Percentiles rank a stretch among this genome's conserved stretches.
Conservation (phyloP, 2,888 invertebrate species). For the Drosophila cyrtoloma region DNA sequence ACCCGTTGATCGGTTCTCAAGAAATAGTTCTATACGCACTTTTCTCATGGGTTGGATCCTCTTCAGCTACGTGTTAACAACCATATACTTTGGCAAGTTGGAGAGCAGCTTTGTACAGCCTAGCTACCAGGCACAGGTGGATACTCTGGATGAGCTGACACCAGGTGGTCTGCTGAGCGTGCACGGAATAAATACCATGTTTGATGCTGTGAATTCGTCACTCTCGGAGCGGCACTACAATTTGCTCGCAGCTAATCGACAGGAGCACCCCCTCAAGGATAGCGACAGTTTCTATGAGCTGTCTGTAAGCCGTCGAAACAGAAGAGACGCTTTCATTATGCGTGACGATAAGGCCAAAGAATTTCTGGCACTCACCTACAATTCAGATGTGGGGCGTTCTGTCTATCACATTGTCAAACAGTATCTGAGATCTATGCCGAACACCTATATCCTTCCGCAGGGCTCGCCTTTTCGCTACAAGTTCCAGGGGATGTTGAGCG, state of each 20-base stretch:
- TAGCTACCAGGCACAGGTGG: constrained; percentile 75
- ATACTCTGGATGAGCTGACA: constrained; percentile 64
- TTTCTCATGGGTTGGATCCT: constrained; percentile 82
- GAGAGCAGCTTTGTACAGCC: constrained; percentile 83
- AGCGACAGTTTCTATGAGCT: constrained; percentile 40
- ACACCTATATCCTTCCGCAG: constrained; percentile 71
- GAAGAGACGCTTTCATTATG: constrained; percentile 64
- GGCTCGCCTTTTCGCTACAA: constrained; percentile 80
- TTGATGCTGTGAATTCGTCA: constrained; percentile 48
- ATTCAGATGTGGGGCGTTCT: constrained; percentile 69
- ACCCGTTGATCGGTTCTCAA: constrained; percentile 68
- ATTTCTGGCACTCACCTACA: constrained; percentile 76
- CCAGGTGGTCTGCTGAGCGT: constrained; percentile 52
- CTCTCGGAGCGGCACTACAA: constrained; percentile 52
- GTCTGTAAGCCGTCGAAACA: constrained; percentile 23
- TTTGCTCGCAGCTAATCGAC: constrained; percentile 32
- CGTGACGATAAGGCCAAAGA: constrained; percentile 76
- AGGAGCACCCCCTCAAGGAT: constrained; percentile 50
- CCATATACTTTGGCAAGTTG: constrained; percentile 82
- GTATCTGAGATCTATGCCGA: constrained; percentile 74
- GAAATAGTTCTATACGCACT: constrained; percentile 71
- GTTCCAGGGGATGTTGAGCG: constrained; percentile 68
- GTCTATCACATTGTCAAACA: constrained; percentile 81
- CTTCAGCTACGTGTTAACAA: constrained; percentile 80
- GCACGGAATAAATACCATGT: constrained; percentile 59